These are phyloP conservation scores for Taphrorychus bicolor DNA, from an alignment of 2,888 invertebrate genomes.

Conservation along the genomic window DNA sequence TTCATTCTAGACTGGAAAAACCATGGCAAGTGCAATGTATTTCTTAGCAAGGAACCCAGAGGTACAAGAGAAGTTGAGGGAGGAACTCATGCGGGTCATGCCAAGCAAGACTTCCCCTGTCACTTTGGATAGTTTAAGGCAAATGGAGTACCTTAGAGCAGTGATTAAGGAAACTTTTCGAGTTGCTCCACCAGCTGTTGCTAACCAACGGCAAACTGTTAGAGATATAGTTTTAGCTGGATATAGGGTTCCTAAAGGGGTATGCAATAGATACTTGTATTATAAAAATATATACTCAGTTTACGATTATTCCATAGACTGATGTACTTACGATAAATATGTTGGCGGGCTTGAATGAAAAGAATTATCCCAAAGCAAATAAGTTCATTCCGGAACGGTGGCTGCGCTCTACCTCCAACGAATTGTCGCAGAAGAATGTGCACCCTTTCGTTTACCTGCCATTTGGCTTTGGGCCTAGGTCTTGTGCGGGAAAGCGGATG, in stretches of 20 bases:
- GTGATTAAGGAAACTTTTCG: slow-evolving; percentile 70
- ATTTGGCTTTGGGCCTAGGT: slow-evolving; percentile 73
- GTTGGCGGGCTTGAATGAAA: neutral
- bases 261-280: slow-evolving; percentile 46
- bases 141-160: slow-evolving; percentile 65
- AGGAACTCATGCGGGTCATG: slow-evolving; percentile 55
- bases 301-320: no score
- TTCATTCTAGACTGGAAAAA: slow-evolving; percentile 60
- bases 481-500: slow-evolving; percentile 74
- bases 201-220: slow-evolving; percentile 45
- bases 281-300: no score
- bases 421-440: slow-evolving; percentile 24
- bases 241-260: slow-evolving; percentile 57
- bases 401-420: no score
- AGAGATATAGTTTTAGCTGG: slow-evolving; percentile 55
- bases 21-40: slow-evolving; percentile 58
- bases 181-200: slow-evolving; percentile 49
- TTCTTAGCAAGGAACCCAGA: slow-evolving; percentile 59
- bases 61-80: slow-evolving; percentile 57
- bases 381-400: slow-evolving; percentile 53
- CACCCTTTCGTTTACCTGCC: slow-evolving; percentile 68
- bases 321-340: no score
- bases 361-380: slow-evolving; percentile 43
- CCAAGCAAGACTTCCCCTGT: slow-evolving; percentile 51
- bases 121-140: slow-evolving; percentile 55